Conservation (phyloP, 2,797 vertebrate genomes). For the Notolabrus celidotus region DNA sequence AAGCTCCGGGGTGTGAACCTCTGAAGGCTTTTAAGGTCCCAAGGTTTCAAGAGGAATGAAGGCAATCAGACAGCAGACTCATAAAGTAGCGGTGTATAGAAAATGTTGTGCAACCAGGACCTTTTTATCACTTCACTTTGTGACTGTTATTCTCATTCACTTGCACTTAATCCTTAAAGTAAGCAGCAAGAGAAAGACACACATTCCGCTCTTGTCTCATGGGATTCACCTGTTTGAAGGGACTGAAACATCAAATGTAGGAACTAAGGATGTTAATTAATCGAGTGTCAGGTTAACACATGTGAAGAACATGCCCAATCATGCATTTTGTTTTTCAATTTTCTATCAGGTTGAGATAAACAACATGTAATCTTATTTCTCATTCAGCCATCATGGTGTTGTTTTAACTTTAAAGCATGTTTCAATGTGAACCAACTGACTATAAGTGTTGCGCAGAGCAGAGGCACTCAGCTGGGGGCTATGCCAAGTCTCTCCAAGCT, state of each 20-base stretch:
- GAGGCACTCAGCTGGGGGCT: no score
- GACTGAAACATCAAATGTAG: neutral
- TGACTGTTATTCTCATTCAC: conserved; percentile 13
- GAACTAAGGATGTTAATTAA: neutral
- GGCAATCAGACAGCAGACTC: conserved; percentile 41
- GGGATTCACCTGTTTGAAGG: conserved; percentile 6
- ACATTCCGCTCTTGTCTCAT: neutral
- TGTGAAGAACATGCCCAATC: no score
- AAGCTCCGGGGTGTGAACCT: conserved; percentile 32
- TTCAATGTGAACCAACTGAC: no score
- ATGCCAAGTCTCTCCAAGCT: no score
- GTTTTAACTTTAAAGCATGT: no score
- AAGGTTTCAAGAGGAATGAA: conserved; percentile 36
- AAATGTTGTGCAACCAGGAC: conserved; percentile 5
- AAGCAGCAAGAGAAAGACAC: neutral
- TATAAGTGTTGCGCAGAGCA: no score
- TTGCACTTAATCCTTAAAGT: neutral
- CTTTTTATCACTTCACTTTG: conserved; percentile 14
- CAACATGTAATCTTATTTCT: no score
- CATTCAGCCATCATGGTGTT: no score
- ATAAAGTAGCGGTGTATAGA: conserved; percentile 5
- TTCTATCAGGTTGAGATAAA: no score
- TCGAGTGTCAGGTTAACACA: no score
- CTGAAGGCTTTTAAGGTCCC: conserved; percentile 40
- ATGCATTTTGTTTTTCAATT: no score